phyloP scores from a whole-genome alignment of 2,888 invertebrate species.

The Caenorhabditis angaria region DNA sequence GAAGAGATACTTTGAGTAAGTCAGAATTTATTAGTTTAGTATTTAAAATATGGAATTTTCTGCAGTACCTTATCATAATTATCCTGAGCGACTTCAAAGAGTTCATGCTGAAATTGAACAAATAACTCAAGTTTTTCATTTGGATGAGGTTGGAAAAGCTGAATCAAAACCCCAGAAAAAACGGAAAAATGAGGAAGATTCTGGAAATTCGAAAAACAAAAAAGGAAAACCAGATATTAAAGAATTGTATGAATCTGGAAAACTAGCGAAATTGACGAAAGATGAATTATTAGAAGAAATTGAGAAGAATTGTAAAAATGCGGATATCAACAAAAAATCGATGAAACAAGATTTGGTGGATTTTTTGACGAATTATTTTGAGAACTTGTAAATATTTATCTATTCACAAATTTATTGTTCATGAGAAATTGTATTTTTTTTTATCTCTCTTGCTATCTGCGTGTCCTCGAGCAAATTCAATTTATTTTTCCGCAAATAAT shows the following conservation, averaged over 20 bases:
- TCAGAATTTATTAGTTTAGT: background rate
- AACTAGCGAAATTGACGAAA: slow-evolving; percentile 15
- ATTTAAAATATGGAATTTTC: background rate
- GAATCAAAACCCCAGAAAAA: slow-evolving; percentile 13
- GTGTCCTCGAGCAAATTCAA: no score
- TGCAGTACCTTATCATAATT: slow-evolving; percentile 31
- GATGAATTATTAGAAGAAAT: slow-evolving; percentile 18
- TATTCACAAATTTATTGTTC: slow-evolving; percentile 8
- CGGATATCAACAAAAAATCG: slow-evolving; percentile 11
- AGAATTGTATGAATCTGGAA: slow-evolving; percentile 14
- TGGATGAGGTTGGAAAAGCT: slow-evolving; percentile 9
- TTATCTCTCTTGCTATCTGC: background rate
- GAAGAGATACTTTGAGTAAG: slow-evolving; percentile 34
- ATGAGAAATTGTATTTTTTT: background rate
- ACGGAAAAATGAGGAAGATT: slow-evolving; percentile 8
- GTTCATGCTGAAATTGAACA: slow-evolving; percentile 10
- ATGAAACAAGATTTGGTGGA: slow-evolving; percentile 21
- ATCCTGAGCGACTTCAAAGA: slow-evolving; percentile 21
- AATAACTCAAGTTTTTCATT: background rate
- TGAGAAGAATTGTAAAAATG: slow-evolving; percentile 16
- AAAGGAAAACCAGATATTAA: slow-evolving; percentile 6
- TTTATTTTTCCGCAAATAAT: slow-evolving; percentile 12
- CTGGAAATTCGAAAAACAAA: background rate
- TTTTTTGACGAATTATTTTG: slow-evolving; percentile 18
- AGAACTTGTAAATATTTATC: slow-evolving; percentile 3